phyloP scores from a whole-genome alignment of 2,888 invertebrate species.

The Campoletis raptor region DNA sequence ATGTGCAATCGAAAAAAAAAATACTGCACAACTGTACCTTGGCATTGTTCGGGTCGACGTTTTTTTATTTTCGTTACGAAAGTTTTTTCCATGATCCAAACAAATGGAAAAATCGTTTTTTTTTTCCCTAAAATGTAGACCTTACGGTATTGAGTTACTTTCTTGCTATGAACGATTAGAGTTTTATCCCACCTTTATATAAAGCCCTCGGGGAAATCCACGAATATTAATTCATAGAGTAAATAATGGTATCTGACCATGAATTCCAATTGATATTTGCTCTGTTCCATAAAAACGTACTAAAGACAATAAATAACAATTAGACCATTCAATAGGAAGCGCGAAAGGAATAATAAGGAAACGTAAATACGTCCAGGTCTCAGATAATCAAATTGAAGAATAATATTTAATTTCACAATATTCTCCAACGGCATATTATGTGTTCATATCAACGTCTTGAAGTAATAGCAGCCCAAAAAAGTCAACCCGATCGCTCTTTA shows the following conservation, averaged over 20 bases:
- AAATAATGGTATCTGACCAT: background rate
- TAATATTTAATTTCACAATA: conserved; percentile 3
- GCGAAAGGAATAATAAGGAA: conserved; percentile 8
- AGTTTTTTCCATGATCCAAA: background rate
- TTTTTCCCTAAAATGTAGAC: background rate
- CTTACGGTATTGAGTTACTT: background rate
- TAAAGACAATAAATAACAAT: background rate
- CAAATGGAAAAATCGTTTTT: background rate
- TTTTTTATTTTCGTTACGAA: background rate
- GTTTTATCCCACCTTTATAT: background rate
- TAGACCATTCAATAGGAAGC: background rate
- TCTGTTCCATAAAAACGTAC: background rate
- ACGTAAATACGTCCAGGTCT: conserved; percentile 2
- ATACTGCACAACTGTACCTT: background rate
- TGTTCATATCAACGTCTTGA: background rate
- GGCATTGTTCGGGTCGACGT: background rate
- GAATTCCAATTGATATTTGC: background rate
- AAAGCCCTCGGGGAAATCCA: background rate
- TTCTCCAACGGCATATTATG: background rate
- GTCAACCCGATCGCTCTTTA: conserved; percentile 17
- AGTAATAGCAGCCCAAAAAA: background rate
- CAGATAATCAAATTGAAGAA: conserved; percentile 6
- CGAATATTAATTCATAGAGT: background rate
- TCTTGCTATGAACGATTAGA: background rate
- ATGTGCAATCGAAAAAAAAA: background rate